A percentile compares a stretch with the other conserved stretches of the same genome.
Evolutionary conservation across 2,113 vertebrate genomes (phyloP).

Genomic region (Stigmatopora nigra): DNA sequence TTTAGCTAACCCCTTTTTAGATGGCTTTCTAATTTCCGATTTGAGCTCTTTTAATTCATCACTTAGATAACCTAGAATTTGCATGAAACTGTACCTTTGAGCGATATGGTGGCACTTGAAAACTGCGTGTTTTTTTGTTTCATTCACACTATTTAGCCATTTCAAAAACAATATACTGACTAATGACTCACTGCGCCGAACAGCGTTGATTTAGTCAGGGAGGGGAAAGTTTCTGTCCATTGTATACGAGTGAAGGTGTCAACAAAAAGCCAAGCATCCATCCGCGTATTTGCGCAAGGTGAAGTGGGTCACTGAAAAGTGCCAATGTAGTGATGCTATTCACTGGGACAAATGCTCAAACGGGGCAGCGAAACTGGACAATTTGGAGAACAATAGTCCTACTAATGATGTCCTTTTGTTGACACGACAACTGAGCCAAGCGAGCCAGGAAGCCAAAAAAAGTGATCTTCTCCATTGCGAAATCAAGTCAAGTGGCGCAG

Average conservation of each 20-base stretch:
- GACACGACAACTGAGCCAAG: background rate
- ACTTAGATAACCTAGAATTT: background rate
- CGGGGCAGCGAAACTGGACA: background rate
- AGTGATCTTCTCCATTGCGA: constrained; percentile 3
- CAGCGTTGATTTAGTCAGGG: background rate
- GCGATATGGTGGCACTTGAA: background rate
- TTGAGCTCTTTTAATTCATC: background rate
- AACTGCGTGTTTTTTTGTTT: background rate
- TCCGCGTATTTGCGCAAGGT: background rate
- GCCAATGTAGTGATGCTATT: background rate
- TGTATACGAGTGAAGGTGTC: background rate
- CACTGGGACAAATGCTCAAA: background rate
- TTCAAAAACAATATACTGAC: background rate
- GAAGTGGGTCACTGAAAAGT: background rate
- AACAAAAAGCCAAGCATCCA: background rate
- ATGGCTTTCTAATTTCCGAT: background rate
- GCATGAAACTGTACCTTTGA: background rate
- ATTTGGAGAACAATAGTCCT: background rate
- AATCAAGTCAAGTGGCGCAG: constrained; percentile 19
- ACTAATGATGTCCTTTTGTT: background rate
- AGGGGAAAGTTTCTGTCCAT: background rate
- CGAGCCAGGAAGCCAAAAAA: background rate
- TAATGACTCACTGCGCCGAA: background rate
- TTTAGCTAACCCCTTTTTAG: background rate
- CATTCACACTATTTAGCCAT: no score